Percentiles rank a stretch among this genome's conserved stretches.
Evolutionary conservation across 2,888 invertebrate species (phyloP).

Genomic region (Oxystoma pomonae): DNA sequence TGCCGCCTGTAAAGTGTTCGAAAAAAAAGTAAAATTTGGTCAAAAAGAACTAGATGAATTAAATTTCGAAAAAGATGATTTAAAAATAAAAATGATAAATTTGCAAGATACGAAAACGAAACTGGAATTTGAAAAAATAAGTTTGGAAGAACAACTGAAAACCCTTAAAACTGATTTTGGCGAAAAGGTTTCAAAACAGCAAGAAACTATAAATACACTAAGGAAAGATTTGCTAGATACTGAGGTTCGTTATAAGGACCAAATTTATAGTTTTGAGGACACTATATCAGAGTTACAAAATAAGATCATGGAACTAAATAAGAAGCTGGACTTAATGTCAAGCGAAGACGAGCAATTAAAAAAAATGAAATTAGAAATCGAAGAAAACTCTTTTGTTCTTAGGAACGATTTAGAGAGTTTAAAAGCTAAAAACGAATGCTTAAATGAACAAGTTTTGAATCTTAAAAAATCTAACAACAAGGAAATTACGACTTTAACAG

Average conservation of each 20-base stretch:
- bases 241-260: not conserved
- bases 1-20: not conserved
- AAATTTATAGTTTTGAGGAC: not conserved
- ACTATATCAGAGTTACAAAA: constrained; percentile 2
- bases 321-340: not conserved
- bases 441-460: not conserved
- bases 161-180: not conserved
- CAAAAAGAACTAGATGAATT: constrained; percentile 14
- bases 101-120: constrained; percentile 13
- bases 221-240: not conserved
- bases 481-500: not conserved
- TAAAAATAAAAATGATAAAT: constrained; percentile 7
- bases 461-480: constrained; percentile 2
- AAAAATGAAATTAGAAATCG: not conserved
- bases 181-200: not conserved
- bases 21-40: constrained; percentile 13
- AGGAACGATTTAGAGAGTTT: not conserved
- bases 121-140: constrained; percentile 15
- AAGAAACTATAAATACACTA: constrained; percentile 6
- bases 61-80: constrained; percentile 5
- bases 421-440: constrained; percentile 4
- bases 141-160: constrained; percentile 3
- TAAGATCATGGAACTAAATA: not conserved
- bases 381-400: not conserved
- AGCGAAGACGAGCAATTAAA: not conserved